Evolutionary conservation across 2,797 vertebrate genomes (phyloP), one percentile per base, ranked within the genome.

Genomic region (Peromyscus attwateri): DNA sequence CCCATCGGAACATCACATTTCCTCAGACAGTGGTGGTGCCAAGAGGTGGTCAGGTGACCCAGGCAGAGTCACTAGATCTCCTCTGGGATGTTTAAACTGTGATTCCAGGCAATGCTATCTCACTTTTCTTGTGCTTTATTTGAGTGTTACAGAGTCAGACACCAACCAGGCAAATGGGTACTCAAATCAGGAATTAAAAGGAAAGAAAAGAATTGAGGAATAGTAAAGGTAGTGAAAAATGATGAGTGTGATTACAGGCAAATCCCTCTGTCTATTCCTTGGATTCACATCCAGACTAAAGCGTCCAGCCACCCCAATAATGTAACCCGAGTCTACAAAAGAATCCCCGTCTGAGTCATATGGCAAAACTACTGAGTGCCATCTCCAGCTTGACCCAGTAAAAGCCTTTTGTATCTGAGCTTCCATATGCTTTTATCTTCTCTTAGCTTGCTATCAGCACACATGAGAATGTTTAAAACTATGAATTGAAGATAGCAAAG

Each of bases 391-490:
- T 76, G 19, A 21, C 0, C 31, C 76, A 49, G n/a, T 71, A 76
- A 52, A 87, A 84, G 79, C n/a, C 27, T 80, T 19, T 60, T 66
- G 3, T 27, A 40, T 11, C 11, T 29, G 11, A 87, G 70, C 31
- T 21, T 85, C 68, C 57, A 3, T 4, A 60, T 17, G 6, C 31
- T 77, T 87, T 90, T 16, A 21, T 6, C 13, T 76, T 89, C 89
- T 75, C 14, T 37, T 75, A 12, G 7, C 31, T 85, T 76, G 8
- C 49, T 60, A 29, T 8, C 31, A 64, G 85, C 43, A 68, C 52
- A 79, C 55, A 23, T 46, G 46, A 94, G 40, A 94, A 46, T 17
- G 25, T 70, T 79, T 34, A 90, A 96, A 80, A 62, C 37, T 90
- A 34, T 68, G 19, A 87, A 5, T 29, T 46, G 43, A 93, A 96